phyloP scores from a whole-genome alignment of 2,113 vertebrate species.

The Cyprichromis sp. region DNA sequence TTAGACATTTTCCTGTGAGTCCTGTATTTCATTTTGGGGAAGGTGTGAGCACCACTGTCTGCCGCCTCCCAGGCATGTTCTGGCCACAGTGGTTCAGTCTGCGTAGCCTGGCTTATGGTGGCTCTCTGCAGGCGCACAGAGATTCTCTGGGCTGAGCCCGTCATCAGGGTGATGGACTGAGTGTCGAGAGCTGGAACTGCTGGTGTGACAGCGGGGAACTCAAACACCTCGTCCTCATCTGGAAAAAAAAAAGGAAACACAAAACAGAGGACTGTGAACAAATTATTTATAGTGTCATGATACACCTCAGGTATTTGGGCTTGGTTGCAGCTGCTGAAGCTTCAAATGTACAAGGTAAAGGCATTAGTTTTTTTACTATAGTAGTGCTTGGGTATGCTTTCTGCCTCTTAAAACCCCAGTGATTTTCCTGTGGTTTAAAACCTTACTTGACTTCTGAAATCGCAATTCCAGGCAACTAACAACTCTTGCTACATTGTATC shows the following conservation, averaged over 20 bases:
- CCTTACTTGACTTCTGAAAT: neutral
- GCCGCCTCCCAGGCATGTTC: constrained; percentile 75
- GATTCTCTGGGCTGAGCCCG: constrained; percentile 88
- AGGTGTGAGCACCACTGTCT: constrained; percentile 86
- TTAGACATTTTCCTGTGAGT: constrained; percentile 81
- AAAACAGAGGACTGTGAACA: neutral
- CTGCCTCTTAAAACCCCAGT: neutral
- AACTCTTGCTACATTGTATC: neutral
- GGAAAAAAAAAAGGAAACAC: neutral
- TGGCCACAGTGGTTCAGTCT: constrained; percentile 88
- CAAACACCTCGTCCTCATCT: constrained; percentile 91
- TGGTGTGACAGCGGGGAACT: constrained; percentile 76
- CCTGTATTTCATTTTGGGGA: constrained; percentile 93
- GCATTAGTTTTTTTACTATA: neutral
- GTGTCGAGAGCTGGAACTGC: constrained; percentile 70
- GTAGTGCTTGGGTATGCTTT: neutral
- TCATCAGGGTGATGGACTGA: constrained; percentile 89
- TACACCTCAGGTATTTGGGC: neutral
- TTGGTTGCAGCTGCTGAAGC: neutral
- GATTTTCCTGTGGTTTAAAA: neutral
- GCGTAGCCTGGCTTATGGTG: constrained; percentile 90
- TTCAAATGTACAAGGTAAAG: neutral
- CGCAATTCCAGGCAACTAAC: fast-evolving
- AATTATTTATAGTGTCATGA: neutral
- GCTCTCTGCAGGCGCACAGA: constrained; percentile 87